Evolutionary conservation across 2,113 vertebrate genomes (phyloP).

Genomic region (Chaetodon trifascialis): DNA sequence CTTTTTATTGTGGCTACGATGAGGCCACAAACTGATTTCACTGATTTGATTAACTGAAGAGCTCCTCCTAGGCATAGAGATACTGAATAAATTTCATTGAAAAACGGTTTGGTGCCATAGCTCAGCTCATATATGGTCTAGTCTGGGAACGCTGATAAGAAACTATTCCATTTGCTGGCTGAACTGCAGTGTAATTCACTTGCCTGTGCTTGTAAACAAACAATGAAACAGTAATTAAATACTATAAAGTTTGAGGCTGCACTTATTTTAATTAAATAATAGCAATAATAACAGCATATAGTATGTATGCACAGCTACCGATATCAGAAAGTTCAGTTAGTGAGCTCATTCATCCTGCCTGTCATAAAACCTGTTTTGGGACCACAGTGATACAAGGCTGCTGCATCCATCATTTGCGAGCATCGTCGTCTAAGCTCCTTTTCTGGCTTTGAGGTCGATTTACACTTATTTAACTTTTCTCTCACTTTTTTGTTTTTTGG

Average conservation of each 20-base stretch:
- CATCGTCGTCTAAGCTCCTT: constrained; percentile 40
- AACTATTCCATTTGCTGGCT: constrained; percentile 67
- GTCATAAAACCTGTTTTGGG: constrained; percentile 64
- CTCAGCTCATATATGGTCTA: constrained; percentile 47
- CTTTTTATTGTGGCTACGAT: constrained; percentile 67
- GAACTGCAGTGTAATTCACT: constrained; percentile 74
- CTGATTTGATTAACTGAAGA: constrained; percentile 82
- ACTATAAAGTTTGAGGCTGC: constrained; percentile 56
- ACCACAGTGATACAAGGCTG: constrained; percentile 67
- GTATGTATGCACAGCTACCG: constrained; percentile 51
- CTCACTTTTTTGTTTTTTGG: constrained; percentile 11
- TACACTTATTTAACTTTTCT: constrained; percentile 1
- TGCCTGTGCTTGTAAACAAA: constrained; percentile 70
- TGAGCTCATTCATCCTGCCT: constrained; percentile 69
- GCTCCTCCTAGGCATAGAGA: constrained; percentile 73
- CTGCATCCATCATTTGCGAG: constrained; percentile 72
- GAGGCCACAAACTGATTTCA: constrained; percentile 66
- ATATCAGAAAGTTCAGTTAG: constrained; percentile 64
- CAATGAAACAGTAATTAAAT: constrained; percentile 77
- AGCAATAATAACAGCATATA: constrained; percentile 52
- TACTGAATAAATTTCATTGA: constrained; percentile 69
- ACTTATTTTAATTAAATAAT: constrained; percentile 73
- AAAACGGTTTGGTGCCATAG: constrained; percentile 55
- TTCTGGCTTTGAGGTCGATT: constrained; percentile 19
- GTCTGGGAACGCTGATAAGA: constrained; percentile 77